A percentile compares a stretch with the other conserved stretches of the same genome.
Conservation (phyloP, 1,140 invertebrate genomes). For the Ostrea denselamellosa region DNA sequence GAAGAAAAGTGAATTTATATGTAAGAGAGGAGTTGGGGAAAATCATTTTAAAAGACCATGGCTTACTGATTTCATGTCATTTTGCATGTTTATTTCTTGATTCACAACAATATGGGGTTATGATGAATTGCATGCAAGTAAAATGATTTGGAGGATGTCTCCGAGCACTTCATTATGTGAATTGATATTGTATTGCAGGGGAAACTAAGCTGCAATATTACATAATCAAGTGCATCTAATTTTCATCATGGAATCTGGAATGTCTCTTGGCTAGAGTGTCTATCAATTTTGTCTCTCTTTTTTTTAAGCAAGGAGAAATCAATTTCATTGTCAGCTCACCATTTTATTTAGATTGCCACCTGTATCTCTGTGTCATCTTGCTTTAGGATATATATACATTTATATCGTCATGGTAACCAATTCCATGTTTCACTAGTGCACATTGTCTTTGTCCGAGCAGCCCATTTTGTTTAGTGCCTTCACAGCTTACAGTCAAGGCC, state of each 20-base stretch:
- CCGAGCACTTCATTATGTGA: background rate
- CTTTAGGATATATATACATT: background rate
- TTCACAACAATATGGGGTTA: background rate
- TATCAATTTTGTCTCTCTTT: background rate
- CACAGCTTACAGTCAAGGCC: background rate
- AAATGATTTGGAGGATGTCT: background rate
- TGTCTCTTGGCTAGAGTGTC: background rate
- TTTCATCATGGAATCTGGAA: background rate
- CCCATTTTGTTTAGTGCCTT: slow-evolving; percentile 7
- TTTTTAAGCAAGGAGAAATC: background rate
- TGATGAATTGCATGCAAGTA: background rate
- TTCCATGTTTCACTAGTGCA: slow-evolving; percentile 28
- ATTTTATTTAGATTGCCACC: background rate
- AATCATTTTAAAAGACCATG: background rate
- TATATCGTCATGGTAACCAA: slow-evolving; percentile 18
- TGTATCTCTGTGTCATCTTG: background rate
- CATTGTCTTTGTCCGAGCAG: slow-evolving; percentile 31
- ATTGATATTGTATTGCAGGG: background rate
- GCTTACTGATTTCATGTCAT: background rate
- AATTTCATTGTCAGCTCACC: background rate
- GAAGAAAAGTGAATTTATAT: background rate
- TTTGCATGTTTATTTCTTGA: background rate
- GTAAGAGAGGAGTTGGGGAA: background rate
- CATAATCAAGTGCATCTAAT: background rate
- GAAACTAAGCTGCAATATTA: slow-evolving; percentile 6